Base-by-base conservation (phyloP, 2,888 invertebrate species). In the Litoditis marina region DNA sequence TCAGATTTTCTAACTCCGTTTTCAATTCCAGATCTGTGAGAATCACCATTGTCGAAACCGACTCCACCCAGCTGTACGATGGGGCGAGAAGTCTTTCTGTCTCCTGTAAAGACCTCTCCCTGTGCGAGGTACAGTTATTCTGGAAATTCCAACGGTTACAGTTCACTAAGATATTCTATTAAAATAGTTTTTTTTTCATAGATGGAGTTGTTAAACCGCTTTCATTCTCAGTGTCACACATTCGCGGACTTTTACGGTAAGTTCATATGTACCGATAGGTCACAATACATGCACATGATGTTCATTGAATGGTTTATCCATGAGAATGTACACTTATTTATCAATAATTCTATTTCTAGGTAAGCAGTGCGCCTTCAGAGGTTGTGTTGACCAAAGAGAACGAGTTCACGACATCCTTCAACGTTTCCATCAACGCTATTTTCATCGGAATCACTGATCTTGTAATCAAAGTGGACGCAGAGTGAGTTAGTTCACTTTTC, bases 391-490 rank as follows among this genome's bases (percentile, higher is more conserved):
- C 44, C 46, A 36, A 30, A 19, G 42, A 32, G 22, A 46, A 55
- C n/a, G 13, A 13, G 25, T 30, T 32, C 2, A n/a, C 34, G 22
- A 47, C 49, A 4, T 30, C 25, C 1, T 46, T 62, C 32, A 62
- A 62, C 30, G 27, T 62, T 22, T 42, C 56, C 1, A 57, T 62
- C n/a, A 0, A 28, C 11, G 62, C 50, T 2, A 36, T 30, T 1
- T 62, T 62, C 27, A 36, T 63, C 8, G 63, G 63, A 25, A 13
- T 52, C 22, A 58, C 63, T 7, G 25, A 52, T 0, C 32, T 63
- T 5, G 52, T 42, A 11, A 19, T 63, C 7, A 30, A 19, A n/a
- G 30, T 58, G 1, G 36, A 55, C 42, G 44, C 28, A 44, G 28
- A 47, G 62, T 62, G 31, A 32, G 61, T 11, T 16, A 30, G n/a